Conservation (phyloP, 2,113 vertebrate species). For the Actenoides lindsayi region DNA sequence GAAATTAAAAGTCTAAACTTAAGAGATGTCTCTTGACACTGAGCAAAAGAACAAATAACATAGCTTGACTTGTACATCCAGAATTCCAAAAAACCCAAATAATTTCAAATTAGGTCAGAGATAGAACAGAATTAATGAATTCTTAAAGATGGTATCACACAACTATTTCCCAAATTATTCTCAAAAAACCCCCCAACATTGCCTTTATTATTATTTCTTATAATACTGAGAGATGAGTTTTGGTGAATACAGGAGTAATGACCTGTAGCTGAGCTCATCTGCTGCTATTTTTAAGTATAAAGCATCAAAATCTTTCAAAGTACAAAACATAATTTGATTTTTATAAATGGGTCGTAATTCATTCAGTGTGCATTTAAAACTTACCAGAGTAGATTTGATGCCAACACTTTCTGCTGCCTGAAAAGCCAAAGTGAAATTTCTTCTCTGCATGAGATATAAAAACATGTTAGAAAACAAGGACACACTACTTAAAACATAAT, state of each 20-base stretch:
- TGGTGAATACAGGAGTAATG: not conserved
- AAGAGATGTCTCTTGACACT: not conserved
- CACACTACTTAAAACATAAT: not conserved
- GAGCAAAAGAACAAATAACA: not conserved
- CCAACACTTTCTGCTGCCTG: conserved; percentile 97
- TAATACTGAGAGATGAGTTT: not conserved
- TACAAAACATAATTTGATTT: not conserved
- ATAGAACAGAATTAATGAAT: not conserved
- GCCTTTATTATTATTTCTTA: not conserved
- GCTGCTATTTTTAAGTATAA: not conserved
- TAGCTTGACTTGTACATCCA: not conserved
- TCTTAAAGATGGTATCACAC: not conserved
- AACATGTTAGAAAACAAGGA: not conserved
- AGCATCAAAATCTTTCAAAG: not conserved
- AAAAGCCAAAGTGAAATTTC: conserved; percentile 96
- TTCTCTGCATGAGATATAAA: conserved; percentile 77
- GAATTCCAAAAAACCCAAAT: not conserved
- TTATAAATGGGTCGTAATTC: not conserved
- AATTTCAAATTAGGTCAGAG: not conserved
- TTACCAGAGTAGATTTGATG: conserved; percentile 97
- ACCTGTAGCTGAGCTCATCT: not conserved
- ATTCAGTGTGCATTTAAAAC: conserved; percentile 33
- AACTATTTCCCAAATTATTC: not conserved
- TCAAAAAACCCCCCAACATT: not conserved
- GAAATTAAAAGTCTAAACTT: not conserved